phyloP scores from a whole-genome alignment of 1,140 invertebrate genomes.

The Lasaia peninsularis region DNA sequence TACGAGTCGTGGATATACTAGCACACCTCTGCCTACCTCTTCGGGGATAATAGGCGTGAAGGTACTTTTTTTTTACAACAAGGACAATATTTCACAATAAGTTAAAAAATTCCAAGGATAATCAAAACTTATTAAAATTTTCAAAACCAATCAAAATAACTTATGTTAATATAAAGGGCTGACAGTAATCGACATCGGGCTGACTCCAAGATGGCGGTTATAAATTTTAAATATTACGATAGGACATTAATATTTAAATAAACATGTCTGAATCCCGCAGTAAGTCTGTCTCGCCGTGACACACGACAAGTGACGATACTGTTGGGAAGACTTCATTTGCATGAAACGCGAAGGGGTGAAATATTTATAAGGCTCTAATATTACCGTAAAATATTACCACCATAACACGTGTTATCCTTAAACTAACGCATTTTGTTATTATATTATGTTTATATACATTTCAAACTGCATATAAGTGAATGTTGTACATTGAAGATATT shows the following conservation, averaged over 20 bases:
- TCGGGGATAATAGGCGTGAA: too few relatives aligned
- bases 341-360: constrained; percentile 23
- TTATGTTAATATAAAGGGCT: constrained; percentile 29
- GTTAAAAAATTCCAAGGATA: not conserved
- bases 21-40: too few relatives aligned
- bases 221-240: constrained; percentile 52
- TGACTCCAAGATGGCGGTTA: constrained; percentile 27
- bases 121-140: not conserved
- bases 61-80: too few relatives aligned
- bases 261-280: constrained; percentile 41
- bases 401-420: not conserved
- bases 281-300: constrained; percentile 35
- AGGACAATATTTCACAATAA: not conserved
- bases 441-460: not conserved
- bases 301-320: constrained; percentile 35
- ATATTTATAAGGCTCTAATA: constrained; percentile 11
- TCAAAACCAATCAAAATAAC: constrained; percentile 33
- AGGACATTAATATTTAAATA: constrained; percentile 53
- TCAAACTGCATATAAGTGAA: too few relatives aligned
- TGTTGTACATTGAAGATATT: too few relatives aligned
- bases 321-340: constrained; percentile 22
- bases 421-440: not conserved
- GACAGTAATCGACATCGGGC: constrained; percentile 18
- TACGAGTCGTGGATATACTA: too few relatives aligned
- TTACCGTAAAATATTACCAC: constrained; percentile 1